These are phyloP conservation scores for Ferrisia virgata DNA, from an alignment of 2,888 invertebrate genomes.

Conservation along the genomic window DNA sequence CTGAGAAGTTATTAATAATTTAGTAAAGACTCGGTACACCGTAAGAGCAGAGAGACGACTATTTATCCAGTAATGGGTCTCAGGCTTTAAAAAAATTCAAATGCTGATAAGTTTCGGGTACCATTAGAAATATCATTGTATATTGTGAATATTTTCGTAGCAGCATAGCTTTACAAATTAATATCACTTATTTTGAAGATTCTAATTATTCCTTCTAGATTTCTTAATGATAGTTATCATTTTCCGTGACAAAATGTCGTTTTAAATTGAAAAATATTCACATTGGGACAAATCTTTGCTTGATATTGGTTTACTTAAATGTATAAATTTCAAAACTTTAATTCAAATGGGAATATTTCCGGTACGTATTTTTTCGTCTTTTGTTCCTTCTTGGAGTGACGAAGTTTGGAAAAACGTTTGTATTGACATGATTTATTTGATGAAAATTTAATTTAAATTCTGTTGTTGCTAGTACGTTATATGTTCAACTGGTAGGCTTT, in stretches of 20 bases:
- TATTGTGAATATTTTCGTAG: not conserved
- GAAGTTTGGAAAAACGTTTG: not conserved
- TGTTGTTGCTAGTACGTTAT: too few relatives aligned
- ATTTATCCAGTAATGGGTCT: not conserved
- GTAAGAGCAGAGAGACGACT: not conserved
- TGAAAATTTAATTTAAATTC: not conserved
- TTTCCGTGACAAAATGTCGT: not conserved
- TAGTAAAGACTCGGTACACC: not conserved
- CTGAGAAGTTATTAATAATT: not conserved
- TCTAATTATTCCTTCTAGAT: not conserved
- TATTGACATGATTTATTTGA: not conserved
- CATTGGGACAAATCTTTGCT: not conserved
- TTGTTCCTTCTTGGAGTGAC: not conserved
- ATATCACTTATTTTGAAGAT: not conserved
- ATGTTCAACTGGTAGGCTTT: too few relatives aligned
- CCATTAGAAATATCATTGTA: not conserved
- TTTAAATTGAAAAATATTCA: not conserved
- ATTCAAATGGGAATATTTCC: not conserved
- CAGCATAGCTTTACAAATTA: not conserved
- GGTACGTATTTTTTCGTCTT: not conserved
- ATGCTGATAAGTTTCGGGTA: not conserved
- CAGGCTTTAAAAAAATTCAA: not conserved
- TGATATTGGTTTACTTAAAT: not conserved
- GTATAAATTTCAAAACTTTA: conserved; percentile 5
- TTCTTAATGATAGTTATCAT: not conserved